phyloP scores from a whole-genome alignment of 2,113 vertebrate species.

The Arenaria interpres region DNA sequence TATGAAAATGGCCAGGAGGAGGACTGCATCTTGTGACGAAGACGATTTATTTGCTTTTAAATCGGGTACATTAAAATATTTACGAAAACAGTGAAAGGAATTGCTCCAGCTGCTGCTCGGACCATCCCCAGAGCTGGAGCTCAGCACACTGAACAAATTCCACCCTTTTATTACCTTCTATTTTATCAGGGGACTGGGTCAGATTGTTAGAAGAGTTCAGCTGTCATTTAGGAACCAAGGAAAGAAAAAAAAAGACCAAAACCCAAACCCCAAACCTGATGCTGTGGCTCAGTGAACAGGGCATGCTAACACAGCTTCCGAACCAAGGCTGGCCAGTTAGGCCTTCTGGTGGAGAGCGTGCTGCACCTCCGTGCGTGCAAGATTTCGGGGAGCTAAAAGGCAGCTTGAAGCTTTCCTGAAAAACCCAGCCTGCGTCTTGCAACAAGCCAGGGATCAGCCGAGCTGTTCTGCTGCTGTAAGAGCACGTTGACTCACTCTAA shows the following conservation, averaged over 20 bases:
- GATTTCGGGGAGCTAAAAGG: neutral
- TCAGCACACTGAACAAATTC: neutral
- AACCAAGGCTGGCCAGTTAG: neutral
- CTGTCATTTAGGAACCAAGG: neutral
- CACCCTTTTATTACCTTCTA: neutral
- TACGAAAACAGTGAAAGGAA: neutral
- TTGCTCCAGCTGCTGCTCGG: neutral
- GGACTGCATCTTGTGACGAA: neutral
- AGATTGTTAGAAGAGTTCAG: neutral
- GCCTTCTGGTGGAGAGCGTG: neutral
- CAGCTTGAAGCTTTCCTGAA: neutral
- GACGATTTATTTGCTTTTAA: constrained; percentile 29
- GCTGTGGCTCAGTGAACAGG: neutral
- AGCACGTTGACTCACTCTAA: neutral
- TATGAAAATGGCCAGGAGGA: constrained; percentile 7
- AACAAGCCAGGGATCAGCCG: neutral
- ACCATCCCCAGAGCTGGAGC: neutral
- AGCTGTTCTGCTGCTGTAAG: neutral
- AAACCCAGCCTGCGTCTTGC: neutral
- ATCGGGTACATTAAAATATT: neutral
- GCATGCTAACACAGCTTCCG: neutral
- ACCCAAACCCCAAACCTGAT: neutral
- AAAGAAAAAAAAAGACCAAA: neutral
- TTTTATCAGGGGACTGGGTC: neutral
- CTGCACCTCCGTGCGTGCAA: neutral